Evolutionary conservation across 2,888 invertebrate genomes (phyloP).

Genomic region (Papilio gigon): DNA sequence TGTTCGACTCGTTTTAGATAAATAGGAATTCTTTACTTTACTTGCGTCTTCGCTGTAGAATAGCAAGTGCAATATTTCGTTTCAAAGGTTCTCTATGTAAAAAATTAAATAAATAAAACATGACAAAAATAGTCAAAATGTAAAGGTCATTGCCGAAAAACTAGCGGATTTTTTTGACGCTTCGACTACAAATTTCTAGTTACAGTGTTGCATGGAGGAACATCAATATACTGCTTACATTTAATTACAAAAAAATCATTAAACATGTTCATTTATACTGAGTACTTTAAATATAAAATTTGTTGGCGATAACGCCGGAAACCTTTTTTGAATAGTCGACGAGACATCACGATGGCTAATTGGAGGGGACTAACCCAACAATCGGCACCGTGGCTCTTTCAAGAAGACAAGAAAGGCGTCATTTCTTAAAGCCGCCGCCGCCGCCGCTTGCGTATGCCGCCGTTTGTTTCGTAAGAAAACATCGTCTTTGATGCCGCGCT

Average conservation of each 20-base stretch:
- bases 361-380: constrained; percentile 65
- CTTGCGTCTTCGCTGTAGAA: constrained; percentile 47
- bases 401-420: constrained; percentile 13
- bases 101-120: neutral
- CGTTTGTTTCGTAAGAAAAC: constrained; percentile 27
- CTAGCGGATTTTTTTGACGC: neutral
- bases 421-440: constrained; percentile 28
- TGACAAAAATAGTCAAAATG: neutral
- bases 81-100: neutral
- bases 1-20: constrained; percentile 33
- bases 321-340: constrained; percentile 58
- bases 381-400: constrained; percentile 46
- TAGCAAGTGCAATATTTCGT: constrained; percentile 27
- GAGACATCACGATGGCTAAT: constrained; percentile 65
- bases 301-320: constrained; percentile 54
- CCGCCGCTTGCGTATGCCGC: constrained; percentile 3
- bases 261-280: constrained; percentile 14
- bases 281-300: constrained; percentile 41
- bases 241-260: neutral
- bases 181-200: neutral
- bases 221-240: neutral
- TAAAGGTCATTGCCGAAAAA: neutral
- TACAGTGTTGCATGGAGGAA: neutral
- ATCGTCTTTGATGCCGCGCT: constrained; percentile 14
- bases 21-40: constrained; percentile 30